phyloP scores from a whole-genome alignment of 2,888 invertebrate genomes.

The Tuta absoluta region DNA sequence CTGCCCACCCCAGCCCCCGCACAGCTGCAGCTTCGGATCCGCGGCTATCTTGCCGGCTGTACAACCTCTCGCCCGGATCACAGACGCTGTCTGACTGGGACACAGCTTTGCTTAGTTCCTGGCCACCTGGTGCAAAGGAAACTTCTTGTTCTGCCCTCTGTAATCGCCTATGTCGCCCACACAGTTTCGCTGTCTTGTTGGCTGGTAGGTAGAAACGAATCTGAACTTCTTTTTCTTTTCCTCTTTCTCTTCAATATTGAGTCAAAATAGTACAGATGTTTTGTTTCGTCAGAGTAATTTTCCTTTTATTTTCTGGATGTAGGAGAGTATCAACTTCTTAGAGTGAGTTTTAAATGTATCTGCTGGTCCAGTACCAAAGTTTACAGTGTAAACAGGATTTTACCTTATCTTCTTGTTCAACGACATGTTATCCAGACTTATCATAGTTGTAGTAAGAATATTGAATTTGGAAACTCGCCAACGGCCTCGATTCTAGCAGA shows the following conservation, averaged over 20 bases:
- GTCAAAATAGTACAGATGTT: too few species aligned
- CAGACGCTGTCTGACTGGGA: slow-evolving; percentile 38
- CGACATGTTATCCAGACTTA: background rate
- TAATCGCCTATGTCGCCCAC: background rate
- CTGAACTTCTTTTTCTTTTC: too few species aligned
- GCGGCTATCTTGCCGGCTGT: slow-evolving; percentile 76
- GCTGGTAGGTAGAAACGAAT: too few species aligned
- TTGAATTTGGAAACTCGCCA: slow-evolving; percentile 45
- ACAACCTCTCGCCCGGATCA: slow-evolving; percentile 23
- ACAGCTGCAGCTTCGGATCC: slow-evolving; percentile 73
- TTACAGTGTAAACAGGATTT: background rate
- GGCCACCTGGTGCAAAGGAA: background rate
- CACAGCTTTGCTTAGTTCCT: slow-evolving; percentile 13
- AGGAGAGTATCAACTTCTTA: too few species aligned
- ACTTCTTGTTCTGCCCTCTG: background rate
- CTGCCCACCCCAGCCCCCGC: slow-evolving; percentile 73
- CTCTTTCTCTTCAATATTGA: too few species aligned
- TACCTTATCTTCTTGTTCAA: background rate
- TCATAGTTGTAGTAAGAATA: slow-evolving; percentile 31
- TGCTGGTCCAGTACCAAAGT: too few species aligned
- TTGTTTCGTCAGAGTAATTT: too few species aligned
- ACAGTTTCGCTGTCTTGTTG: too few species aligned
- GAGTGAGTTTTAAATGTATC: too few species aligned
- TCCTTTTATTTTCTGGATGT: too few species aligned
- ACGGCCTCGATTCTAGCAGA: slow-evolving; percentile 43